A percentile compares a stretch with the other conserved stretches of the same genome.
Evolutionary conservation across 2,888 invertebrate species (phyloP).

Genomic region (Chydorus sphaericus): DNA sequence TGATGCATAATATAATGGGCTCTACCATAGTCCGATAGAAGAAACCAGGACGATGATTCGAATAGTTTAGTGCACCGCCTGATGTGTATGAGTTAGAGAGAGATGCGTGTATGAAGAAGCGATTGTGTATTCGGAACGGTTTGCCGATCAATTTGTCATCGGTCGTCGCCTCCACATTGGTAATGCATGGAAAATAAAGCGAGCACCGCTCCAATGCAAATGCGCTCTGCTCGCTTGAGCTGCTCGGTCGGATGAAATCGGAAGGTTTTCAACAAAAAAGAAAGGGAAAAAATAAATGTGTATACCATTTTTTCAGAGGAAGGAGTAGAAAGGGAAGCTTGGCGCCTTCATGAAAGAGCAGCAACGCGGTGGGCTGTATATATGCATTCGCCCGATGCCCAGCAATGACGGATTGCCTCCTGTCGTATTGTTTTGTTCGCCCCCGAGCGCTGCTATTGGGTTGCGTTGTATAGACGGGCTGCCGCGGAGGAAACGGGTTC

Average conservation of each 20-base stretch:
- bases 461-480: not conserved
- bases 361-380: not conserved
- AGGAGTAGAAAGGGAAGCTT: too few species aligned
- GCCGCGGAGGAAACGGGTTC: not conserved
- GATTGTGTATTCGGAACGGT: constrained; percentile 14
- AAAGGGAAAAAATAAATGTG: too few species aligned
- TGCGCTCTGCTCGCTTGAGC: too few species aligned
- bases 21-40: too few species aligned
- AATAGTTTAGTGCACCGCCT: too few species aligned
- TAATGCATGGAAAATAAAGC: constrained; percentile 7
- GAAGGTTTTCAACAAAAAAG: too few species aligned
- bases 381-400: not conserved
- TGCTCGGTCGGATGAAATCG: too few species aligned
- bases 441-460: not conserved
- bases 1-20: too few species aligned
- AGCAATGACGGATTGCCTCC: constrained; percentile 2
- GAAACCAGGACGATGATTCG: too few species aligned
- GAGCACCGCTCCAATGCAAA: not conserved
- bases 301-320: too few species aligned
- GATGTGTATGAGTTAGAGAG: not conserved
- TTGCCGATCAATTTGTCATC: constrained; percentile 14
- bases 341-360: too few species aligned
- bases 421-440: constrained; percentile 2
- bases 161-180: constrained; percentile 10
- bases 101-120: not conserved